Evolutionary conservation across 35 echinoderm and acorn worm genomes (phyloP).

Genomic region (Hemicentrotus pulcherrimus): DNA sequence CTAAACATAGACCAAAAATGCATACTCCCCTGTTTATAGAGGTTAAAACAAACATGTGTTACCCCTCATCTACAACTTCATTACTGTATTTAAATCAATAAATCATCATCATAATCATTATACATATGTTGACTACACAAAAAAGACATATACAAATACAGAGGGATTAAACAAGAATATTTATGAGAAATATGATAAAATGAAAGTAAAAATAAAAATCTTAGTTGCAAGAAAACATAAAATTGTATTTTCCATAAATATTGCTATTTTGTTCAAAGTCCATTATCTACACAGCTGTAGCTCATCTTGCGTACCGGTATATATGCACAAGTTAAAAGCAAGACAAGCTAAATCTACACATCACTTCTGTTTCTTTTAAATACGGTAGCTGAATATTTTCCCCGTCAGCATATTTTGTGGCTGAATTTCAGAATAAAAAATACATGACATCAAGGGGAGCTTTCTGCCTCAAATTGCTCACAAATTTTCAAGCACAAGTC

Average conservation of each 20-base stretch:
- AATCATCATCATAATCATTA: neutral
- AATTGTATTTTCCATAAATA: constrained; percentile 5
- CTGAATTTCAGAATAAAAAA: neutral
- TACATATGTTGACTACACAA: neutral
- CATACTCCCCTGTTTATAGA: neutral
- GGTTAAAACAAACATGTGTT: neutral
- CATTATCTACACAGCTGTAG: neutral
- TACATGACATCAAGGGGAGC: neutral
- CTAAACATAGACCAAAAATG: constrained; percentile 31
- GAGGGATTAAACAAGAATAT: neutral
- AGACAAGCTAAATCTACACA: neutral
- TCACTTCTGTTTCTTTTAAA: neutral
- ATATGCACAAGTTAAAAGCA: constrained; percentile 12
- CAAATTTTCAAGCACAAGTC: neutral
- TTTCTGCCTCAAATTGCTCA: neutral
- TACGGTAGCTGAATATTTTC: neutral
- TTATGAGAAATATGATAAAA: neutral
- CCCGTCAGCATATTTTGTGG: neutral
- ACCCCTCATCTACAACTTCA: constrained; percentile 1
- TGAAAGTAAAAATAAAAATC: neutral
- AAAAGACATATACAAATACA: neutral
- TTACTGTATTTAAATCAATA: neutral
- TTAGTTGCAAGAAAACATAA: constrained; percentile 12
- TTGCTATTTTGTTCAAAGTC: neutral
- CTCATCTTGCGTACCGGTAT: neutral